Base-by-base conservation (phyloP, 2,888 invertebrate species). In the Heliconius ismenius region DNA sequence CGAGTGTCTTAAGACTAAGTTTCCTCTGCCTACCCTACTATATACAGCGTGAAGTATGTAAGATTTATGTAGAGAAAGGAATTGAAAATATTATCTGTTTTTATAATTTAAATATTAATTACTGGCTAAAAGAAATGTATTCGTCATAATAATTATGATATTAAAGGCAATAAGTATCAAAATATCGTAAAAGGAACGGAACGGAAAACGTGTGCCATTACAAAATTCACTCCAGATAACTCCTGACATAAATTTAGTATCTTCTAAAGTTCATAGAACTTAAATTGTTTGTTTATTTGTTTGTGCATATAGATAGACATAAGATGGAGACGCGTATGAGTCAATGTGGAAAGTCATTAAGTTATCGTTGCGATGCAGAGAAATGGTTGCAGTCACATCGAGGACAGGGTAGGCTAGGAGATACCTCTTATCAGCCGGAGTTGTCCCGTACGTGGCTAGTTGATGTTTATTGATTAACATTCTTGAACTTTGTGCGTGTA, bases 221-320 rank as follows among this genome's bases (percentile, higher is more conserved):
- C 91, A 91, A 91, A 91, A 91, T 89, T 89, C 86, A 89, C 87
- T 89, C 84, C 82, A 82, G 86, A 92, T 92, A 92, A 90, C 86
- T 85, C 84, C 85, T 91, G 93, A 92, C 93, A 92, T 89, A 90
- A 90, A 91, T 92, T 88, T 87, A 86, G 85, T 92, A 91, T 92
- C 91, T 82, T 82, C 83, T 83, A 85, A 88, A 90, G 92, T 92
- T 92, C 92, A 91, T 89, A 89, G 92, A 92, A 92, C 92, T 91
- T 89, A 86, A 86, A 85, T 86, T 88, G 86, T 86, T 86, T 82
- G 78, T 82, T 83, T 86, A 83, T 82, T 81, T 83, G 83, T 84
- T 83, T 82, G 77, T 81, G 76, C 83, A 81, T 83, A 85, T 86
- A 84, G 88, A 87, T 88, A 86, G 88, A 89, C 89, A 88, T 86